A percentile compares a stretch with the other conserved stretches of the same genome.
Evolutionary conservation across 1,140 invertebrate genomes (phyloP).

Genomic region (Drosophila nasuta): DNA sequence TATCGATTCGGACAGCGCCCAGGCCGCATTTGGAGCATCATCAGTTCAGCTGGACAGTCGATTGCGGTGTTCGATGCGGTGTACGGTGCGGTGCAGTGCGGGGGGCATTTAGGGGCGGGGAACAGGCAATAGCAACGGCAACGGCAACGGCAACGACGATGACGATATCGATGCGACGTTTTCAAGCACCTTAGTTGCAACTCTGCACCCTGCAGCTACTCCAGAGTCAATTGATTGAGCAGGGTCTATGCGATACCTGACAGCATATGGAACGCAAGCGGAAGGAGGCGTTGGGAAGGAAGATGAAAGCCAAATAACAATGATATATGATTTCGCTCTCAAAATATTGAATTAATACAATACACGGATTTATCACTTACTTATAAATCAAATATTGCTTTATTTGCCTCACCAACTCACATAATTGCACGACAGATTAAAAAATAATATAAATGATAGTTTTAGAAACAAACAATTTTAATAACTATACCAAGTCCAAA

Average conservation of each 20-base stretch:
- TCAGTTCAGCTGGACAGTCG: slow-evolving; percentile 14
- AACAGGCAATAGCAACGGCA: not conserved
- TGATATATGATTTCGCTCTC: not conserved
- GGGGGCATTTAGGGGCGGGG: not conserved
- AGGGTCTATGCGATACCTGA: slow-evolving; percentile 70
- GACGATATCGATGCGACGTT: slow-evolving; percentile 59
- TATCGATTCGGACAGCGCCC: slow-evolving; percentile 79
- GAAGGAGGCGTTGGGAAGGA: slow-evolving; percentile 26
- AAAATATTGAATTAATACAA: not conserved
- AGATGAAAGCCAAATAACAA: not conserved
- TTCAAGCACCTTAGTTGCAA: slow-evolving; percentile 72
- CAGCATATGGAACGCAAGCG: slow-evolving; percentile 58
- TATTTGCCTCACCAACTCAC: too few species aligned
- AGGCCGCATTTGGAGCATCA: slow-evolving; percentile 71
- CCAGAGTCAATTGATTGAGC: slow-evolving; percentile 66
- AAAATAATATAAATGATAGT: too few species aligned
- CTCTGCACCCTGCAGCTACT: slow-evolving; percentile 56
- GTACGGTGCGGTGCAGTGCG: not conserved
- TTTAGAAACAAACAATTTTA: too few species aligned
- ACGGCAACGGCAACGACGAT: slow-evolving; percentile 8
- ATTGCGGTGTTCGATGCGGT: not conserved
- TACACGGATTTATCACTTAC: not conserved
- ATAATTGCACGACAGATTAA: too few species aligned
- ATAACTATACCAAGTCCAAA: too few species aligned
- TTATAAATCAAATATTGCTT: too few species aligned